Evolutionary conservation across 2,888 invertebrate species (phyloP), one percentile per base, ranked within the genome.

Genomic region (Drosophila borealis): DNA sequence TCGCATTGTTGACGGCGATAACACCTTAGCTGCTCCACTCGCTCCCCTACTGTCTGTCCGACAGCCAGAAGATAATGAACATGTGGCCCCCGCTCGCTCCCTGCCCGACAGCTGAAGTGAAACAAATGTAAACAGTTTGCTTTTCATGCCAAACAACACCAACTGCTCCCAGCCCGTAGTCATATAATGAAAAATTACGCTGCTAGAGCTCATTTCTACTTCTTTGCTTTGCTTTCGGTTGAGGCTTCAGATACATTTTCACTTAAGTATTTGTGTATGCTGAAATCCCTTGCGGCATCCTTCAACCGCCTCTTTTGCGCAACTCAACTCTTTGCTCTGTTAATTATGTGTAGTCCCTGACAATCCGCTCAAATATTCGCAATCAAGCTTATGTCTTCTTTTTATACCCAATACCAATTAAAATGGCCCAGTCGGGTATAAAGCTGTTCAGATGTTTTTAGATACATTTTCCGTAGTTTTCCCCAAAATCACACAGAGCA

Each of bases 51-150:
- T 54, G 53, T 57, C 55, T 44, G 29, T 2, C 44, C 55, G 57
- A 44, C 44, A n/a, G 39, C n/a, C 34, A 19, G 34, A 34, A 63
- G 65, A 54, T 65, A 65, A 63, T 65, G 54, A 65, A 65, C 41
- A 48, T 54, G 63, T 50, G 6, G 21, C 36, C 61, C 14, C 33
- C n/a, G 33, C 36, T 14, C 37, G 25, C 51, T 17, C 4, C 45
- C 44, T 13, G 17, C 36, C 37, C 56, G 45, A 29, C 46, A 66
- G 34, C 61, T 67, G 48, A 62, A 68, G 73, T 54, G 63, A 77
- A 74, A 83, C 75, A 80, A 84, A 85, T 84, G 86, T 85, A 85
- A 84, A 81, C 84, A 80, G 86, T 83, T 83, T 81, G 80, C 81
- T 78, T 76, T 85, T 81, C 65, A 78, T 72, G 80, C 75, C 81